These are phyloP conservation scores for Rhynchomys soricoides DNA, from an alignment of 2,113 vertebrate species.

Conservation along the genomic window DNA sequence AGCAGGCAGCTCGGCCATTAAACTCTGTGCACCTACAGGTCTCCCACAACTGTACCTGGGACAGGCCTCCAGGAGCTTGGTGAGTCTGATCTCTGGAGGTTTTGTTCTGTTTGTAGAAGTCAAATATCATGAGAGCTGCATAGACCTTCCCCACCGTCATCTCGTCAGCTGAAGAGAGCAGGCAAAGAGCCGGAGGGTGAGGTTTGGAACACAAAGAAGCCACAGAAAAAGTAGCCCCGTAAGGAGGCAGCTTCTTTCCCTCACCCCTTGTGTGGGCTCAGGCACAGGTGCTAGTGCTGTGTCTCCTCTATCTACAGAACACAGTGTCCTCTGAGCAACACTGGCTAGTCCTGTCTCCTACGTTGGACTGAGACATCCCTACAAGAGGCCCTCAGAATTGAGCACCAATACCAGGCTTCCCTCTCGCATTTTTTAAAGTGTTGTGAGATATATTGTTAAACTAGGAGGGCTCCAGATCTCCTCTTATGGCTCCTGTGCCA, in stretches of 20 bases:
- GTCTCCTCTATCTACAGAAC: background rate
- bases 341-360: background rate
- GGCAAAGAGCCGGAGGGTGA: background rate
- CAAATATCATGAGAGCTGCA: slow-evolving; percentile 97
- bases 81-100: slow-evolving; percentile 91
- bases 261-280: background rate
- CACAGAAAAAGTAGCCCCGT: fast-evolving
- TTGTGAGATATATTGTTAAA: background rate
- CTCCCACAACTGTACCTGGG: slow-evolving; percentile 82
- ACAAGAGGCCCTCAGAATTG: background rate
- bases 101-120: slow-evolving; percentile 97
- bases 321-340: no score
- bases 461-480: background rate
- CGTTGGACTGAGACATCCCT: background rate
- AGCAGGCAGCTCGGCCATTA: fast-evolving
- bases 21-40: background rate
- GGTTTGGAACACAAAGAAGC: background rate
- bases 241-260: background rate
- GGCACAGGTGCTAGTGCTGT: background rate
- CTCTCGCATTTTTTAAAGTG: background rate
- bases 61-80: slow-evolving; percentile 86
- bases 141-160: slow-evolving; percentile 98
- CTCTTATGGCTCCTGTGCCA: background rate
- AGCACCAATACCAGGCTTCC: background rate
- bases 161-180: slow-evolving; percentile 90